These are phyloP conservation scores for Antigone vipio DNA, from an alignment of 2,113 vertebrate genomes.

Conservation along the genomic window DNA sequence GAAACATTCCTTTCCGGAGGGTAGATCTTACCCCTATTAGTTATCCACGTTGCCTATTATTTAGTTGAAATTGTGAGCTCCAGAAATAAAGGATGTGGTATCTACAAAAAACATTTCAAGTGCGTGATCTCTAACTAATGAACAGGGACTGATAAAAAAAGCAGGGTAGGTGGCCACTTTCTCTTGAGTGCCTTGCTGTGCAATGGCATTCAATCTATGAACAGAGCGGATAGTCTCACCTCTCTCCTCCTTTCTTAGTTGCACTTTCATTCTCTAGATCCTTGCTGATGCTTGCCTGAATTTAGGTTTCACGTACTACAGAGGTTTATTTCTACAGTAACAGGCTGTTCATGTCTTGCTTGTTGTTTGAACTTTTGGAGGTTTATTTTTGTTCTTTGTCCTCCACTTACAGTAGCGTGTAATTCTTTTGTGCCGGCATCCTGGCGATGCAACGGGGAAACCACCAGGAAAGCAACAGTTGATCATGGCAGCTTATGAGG, in stretches of 20 bases:
- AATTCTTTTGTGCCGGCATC: background rate
- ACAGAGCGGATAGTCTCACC: background rate
- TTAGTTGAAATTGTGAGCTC: background rate
- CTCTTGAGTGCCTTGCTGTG: background rate
- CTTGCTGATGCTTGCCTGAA: background rate
- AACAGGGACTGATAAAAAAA: background rate
- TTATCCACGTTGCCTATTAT: background rate
- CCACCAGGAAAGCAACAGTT: background rate
- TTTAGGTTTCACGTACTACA: background rate
- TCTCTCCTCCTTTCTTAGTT: background rate
- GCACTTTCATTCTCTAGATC: background rate
- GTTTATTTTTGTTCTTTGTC: background rate
- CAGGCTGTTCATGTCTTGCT: background rate
- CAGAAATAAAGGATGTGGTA: background rate
- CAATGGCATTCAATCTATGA: background rate
- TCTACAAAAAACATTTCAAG: background rate
- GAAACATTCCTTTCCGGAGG: background rate
- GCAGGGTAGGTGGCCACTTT: background rate
- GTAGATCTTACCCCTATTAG: background rate
- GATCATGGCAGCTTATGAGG: background rate
- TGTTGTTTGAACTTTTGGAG: background rate
- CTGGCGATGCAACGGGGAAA: background rate
- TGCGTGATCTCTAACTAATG: background rate
- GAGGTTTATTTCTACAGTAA: background rate
- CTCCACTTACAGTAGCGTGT: background rate